Conservation (phyloP, 2,113 vertebrate genomes). For the Delphinapterus leucas region DNA sequence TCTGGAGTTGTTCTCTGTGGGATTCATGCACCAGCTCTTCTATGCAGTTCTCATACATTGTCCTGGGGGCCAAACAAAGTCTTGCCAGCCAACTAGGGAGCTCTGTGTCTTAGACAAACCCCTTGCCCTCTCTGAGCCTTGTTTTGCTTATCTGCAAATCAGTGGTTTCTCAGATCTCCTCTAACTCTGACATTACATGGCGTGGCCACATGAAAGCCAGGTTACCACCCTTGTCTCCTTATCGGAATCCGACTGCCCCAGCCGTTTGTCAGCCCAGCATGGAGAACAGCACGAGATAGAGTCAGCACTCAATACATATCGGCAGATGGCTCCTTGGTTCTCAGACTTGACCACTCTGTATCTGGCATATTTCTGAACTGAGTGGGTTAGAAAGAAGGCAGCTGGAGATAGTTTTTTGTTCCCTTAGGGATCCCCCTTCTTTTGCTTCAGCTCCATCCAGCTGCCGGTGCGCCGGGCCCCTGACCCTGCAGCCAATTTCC, state of each 20-base stretch:
- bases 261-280: background rate
- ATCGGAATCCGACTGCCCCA: rapidly evolving
- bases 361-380: background rate
- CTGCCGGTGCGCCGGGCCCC: background rate
- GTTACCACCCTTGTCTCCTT: background rate
- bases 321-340: background rate
- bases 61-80: background rate
- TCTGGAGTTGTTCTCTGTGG: background rate
- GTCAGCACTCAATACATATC: rapidly evolving
- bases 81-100: background rate
- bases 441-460: background rate
- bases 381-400: background rate
- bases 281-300: background rate
- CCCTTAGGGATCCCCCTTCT: background rate
- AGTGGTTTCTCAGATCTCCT: background rate
- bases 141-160: background rate
- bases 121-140: background rate
- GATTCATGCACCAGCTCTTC: background rate
- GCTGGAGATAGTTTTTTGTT: background rate
- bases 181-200: background rate
- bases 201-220: rapidly evolving
- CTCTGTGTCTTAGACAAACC: background rate
- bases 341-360: background rate
- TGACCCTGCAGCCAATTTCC: background rate
- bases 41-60: no score